phyloP scores from a whole-genome alignment of 2,888 invertebrate species.

The Aphrophora alni region DNA sequence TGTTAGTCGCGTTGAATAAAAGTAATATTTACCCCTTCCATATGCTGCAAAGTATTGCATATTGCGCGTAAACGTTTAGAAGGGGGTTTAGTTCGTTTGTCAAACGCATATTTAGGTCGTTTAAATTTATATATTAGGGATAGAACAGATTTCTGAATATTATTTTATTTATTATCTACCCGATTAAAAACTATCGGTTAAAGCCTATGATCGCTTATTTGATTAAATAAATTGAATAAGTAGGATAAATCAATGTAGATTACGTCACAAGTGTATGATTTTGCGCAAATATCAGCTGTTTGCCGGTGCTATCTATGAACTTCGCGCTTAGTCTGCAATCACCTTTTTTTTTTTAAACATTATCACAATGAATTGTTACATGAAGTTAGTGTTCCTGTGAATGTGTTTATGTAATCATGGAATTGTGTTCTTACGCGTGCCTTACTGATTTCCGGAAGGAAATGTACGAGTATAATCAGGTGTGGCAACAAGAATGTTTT shows the following conservation, averaged over 20 bases:
- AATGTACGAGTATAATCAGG: constrained; percentile 44
- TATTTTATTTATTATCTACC: no score
- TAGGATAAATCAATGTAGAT: not conserved
- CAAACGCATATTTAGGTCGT: no score
- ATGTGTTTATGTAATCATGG: constrained; percentile 30
- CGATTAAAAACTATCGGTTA: no score
- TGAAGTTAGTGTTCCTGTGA: not conserved
- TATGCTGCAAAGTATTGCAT: no score
- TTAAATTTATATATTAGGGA: no score
- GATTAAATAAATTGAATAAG: not conserved
- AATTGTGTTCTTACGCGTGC: constrained; percentile 42
- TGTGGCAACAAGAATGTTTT: constrained; percentile 22
- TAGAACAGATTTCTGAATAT: no score
- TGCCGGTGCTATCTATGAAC: not conserved
- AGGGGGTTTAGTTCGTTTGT: no score
- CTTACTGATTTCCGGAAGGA: constrained; percentile 37
- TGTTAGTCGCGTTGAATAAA: no score
- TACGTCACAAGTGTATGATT: not conserved
- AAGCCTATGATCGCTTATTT: not conserved
- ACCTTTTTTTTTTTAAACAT: not conserved
- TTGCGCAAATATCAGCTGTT: constrained; percentile 9
- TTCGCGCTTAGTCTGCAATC: not conserved
- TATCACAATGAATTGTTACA: not conserved
- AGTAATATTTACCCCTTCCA: no score
- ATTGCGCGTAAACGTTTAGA: no score